Evolutionary conservation across 2,888 invertebrate genomes (phyloP).

Genomic region (Mimachlamys varia): DNA sequence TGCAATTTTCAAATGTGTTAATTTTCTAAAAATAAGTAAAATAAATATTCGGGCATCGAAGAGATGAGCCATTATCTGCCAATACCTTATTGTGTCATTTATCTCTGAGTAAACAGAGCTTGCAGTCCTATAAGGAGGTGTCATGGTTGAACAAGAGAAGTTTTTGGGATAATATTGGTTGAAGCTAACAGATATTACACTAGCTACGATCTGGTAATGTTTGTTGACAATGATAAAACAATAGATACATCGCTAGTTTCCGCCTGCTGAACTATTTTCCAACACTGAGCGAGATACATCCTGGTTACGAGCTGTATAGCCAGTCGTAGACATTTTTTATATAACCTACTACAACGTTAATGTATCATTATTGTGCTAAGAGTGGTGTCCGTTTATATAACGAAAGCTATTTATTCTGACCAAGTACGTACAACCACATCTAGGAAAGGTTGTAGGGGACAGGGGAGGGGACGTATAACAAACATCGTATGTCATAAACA

Average conservation of each 20-base stretch:
- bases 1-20: too few relatives aligned
- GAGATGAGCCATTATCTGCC: too few relatives aligned
- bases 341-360: neutral
- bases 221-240: neutral
- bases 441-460: neutral
- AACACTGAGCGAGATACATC: neutral
- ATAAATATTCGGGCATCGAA: too few relatives aligned
- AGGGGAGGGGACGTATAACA: too few relatives aligned
- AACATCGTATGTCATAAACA: too few relatives aligned
- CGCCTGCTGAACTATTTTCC: neutral
- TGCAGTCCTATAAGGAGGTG: too few relatives aligned
- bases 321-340: neutral
- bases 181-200: neutral
- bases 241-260: neutral
- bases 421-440: neutral
- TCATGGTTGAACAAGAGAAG: too few relatives aligned
- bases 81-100: too few relatives aligned
- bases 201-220: neutral
- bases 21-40: too few relatives aligned
- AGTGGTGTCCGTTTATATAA: neutral
- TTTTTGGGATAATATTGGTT: neutral
- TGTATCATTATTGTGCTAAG: neutral
- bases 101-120: too few relatives aligned
- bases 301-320: neutral
- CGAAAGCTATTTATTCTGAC: neutral